Conservation (phyloP, 37 sponge, comb jelly and placozoan genomes). For the Tethya wilhelma region DNA sequence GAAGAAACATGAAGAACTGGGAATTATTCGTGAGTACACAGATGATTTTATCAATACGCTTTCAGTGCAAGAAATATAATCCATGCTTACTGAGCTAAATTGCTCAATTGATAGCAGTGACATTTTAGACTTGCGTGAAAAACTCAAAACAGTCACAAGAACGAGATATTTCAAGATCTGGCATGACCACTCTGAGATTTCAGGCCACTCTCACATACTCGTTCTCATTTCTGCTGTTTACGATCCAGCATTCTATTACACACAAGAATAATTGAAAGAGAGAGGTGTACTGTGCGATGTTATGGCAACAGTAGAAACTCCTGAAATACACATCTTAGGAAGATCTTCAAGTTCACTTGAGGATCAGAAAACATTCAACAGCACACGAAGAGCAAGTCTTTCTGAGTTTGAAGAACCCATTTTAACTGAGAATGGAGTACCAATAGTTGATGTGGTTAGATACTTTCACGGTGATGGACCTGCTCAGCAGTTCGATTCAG, state of each 20-base stretch:
- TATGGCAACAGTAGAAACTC: not conserved
- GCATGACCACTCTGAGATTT: conserved; percentile 18
- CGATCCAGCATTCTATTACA: conserved; percentile 27
- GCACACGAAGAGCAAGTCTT: not conserved
- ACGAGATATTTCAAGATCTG: conserved; percentile 15
- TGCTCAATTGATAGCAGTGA: too few species aligned
- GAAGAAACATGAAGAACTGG: too few species aligned
- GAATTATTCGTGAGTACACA: too few species aligned
- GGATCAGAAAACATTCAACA: not conserved
- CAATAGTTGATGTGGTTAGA: not conserved
- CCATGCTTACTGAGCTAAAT: too few species aligned
- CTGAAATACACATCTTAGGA: conserved; percentile 22
- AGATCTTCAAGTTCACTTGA: not conserved
- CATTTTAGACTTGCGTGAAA: too few species aligned
- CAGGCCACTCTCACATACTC: conserved; percentile 6
- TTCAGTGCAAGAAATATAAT: too few species aligned
- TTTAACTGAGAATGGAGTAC: not conserved
- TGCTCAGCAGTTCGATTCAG: conserved; percentile 33
- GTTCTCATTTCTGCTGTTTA: conserved; percentile 11
- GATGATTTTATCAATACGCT: too few species aligned
- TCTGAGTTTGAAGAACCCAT: not conserved
- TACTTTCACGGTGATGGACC: conserved; percentile 33
- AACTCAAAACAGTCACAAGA: too few species aligned
- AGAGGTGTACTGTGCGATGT: not conserved
- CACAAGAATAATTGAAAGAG: not conserved